Evolutionary conservation across 2,113 vertebrate species (phyloP).

Genomic region (Tinamus guttatus): DNA sequence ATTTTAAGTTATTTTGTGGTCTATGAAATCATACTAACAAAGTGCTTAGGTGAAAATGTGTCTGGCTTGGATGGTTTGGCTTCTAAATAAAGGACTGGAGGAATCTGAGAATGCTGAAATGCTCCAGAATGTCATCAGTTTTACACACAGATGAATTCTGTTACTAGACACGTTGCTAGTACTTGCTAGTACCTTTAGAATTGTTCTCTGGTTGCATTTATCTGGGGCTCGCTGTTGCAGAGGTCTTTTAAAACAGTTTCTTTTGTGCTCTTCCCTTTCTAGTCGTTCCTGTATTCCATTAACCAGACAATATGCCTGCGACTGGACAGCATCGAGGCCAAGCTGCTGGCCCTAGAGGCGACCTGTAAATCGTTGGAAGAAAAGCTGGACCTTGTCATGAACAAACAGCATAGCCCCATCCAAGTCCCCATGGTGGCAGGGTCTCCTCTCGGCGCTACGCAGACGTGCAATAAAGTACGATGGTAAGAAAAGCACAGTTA

Average conservation of each 20-base stretch:
- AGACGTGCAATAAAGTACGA: constrained; percentile 98
- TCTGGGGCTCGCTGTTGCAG: background rate
- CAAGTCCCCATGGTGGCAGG: constrained; percentile 98
- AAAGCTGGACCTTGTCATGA: constrained; percentile 91
- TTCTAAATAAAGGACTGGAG: background rate
- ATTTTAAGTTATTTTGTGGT: background rate
- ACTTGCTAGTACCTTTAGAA: background rate
- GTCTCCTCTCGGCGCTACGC: constrained; percentile 95
- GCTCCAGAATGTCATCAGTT: background rate
- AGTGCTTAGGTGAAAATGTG: constrained; percentile 54
- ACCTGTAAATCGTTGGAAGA: constrained; percentile 93
- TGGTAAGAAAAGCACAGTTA: constrained; percentile 81
- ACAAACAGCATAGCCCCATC: constrained; percentile 92
- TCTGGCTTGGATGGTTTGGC: constrained; percentile 21
- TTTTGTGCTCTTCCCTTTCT: background rate
- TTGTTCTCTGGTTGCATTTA: background rate
- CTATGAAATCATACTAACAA: constrained; percentile 41
- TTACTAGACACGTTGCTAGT: background rate
- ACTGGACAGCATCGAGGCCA: constrained; percentile 94
- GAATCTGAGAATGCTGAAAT: background rate
- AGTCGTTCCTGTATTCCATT: constrained; percentile 93
- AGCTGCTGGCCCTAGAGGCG: constrained; percentile 91
- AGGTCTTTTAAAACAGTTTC: background rate
- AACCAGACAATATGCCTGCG: constrained; percentile 92
- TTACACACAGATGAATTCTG: background rate